Conservation (phyloP, 1,140 invertebrate genomes). For the Babylonia areolata region DNA sequence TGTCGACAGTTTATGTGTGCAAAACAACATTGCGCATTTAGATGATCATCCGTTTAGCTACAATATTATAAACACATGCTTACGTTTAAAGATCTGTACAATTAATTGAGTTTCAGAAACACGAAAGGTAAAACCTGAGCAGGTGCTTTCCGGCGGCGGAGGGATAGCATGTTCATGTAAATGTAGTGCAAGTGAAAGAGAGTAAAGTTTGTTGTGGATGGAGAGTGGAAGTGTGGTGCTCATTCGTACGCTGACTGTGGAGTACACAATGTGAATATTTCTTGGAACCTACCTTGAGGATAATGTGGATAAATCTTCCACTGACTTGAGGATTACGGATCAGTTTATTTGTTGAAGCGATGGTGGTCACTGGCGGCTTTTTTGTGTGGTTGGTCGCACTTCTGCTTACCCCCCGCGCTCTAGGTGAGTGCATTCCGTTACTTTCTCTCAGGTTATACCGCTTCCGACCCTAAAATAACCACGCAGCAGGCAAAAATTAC, state of each 20-base stretch:
- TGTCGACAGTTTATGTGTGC: background rate
- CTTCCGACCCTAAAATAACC: conserved; percentile 8
- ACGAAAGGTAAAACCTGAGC: conserved; percentile 17
- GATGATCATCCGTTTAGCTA: background rate
- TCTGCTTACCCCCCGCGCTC: conserved; percentile 11
- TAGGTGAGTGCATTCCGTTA: conserved; percentile 40
- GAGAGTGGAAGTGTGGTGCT: conserved; percentile 27
- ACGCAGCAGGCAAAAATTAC: background rate
- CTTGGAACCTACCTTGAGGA: background rate
- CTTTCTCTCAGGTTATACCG: conserved; percentile 27
- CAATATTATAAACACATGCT: background rate
- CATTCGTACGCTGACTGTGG: conserved; percentile 26
- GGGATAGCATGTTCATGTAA: conserved; percentile 25
- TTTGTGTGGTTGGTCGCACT: conserved; percentile 34
- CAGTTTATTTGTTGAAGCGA: conserved; percentile 27
- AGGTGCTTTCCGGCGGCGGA: conserved; percentile 39
- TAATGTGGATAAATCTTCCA: conserved; percentile 32
- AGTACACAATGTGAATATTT: conserved; percentile 35
- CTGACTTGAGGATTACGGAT: conserved; percentile 30
- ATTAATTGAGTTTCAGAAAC: background rate
- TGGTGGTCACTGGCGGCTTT: conserved; percentile 17
- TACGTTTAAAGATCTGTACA: background rate
- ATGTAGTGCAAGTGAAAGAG: conserved; percentile 29
- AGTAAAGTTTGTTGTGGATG: conserved; percentile 41
- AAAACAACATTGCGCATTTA: background rate